phyloP scores from a whole-genome alignment of 2,888 invertebrate genomes.

The Ceramica pisi region DNA sequence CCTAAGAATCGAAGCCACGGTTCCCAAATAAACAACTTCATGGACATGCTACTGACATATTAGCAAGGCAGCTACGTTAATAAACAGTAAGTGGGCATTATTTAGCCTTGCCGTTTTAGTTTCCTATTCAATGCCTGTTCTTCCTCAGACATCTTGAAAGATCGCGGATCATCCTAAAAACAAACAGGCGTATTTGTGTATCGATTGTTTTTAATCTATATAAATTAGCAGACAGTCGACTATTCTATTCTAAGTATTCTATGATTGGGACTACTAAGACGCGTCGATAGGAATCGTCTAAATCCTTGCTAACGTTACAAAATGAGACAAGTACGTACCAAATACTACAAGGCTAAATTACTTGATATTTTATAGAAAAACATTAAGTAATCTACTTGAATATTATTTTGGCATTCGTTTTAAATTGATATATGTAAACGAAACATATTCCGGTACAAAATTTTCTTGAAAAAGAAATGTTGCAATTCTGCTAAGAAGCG shows the following conservation, averaged over 20 bases:
- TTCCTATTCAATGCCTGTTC: conserved; percentile 63
- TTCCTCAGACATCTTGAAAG: conserved; percentile 26
- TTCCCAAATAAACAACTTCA: conserved; percentile 5
- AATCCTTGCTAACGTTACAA: conserved; percentile 20
- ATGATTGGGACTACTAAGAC: conserved; percentile 35
- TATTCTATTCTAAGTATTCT: too few species aligned
- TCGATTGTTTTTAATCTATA: conserved; percentile 44
- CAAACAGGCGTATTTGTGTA: conserved; percentile 40
- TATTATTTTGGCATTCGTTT: conserved; percentile 45
- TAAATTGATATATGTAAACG: conserved; percentile 69
- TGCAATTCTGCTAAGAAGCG: conserved; percentile 79
- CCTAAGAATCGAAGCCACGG: conserved; percentile 5
- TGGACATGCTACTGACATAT: conserved; percentile 9
- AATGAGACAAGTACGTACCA: conserved; percentile 8
- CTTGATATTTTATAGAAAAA: conserved; percentile 3
- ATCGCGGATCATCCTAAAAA: conserved; percentile 39
- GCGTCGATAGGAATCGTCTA: conserved; percentile 11
- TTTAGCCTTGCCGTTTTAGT: neutral
- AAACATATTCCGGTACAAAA: conserved; percentile 75
- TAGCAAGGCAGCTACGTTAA: conserved; percentile 23
- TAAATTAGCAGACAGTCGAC: conserved; percentile 44
- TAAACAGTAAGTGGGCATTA: neutral
- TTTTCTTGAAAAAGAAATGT: conserved; percentile 76
- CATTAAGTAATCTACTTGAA: conserved; percentile 6
- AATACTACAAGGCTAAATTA: conserved; percentile 2